phyloP scores from a whole-genome alignment of 2,113 vertebrate genomes.

The Cricetomys ansorgei region DNA sequence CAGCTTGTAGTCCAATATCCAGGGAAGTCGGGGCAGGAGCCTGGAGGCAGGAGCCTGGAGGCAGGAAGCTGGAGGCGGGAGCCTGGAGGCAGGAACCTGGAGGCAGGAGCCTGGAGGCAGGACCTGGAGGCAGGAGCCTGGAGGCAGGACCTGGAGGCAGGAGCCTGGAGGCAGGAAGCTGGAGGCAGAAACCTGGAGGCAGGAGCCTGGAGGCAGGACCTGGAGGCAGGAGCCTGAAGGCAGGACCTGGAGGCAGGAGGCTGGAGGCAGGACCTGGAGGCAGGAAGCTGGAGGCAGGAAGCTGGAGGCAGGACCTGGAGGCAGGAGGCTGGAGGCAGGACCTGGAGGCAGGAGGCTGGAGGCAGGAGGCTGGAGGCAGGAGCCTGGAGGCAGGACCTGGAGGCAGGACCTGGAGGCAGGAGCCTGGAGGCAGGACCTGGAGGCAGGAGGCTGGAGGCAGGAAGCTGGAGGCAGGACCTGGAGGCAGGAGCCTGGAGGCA shows the following conservation, averaged over 20 bases:
- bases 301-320: not conserved
- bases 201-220: not conserved
- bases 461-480: not conserved
- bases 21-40: not conserved
- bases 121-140: not conserved
- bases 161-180: not conserved
- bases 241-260: not conserved
- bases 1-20: not conserved
- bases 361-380: not conserved
- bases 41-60: not conserved
- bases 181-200: not conserved
- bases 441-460: not conserved
- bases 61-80: not conserved
- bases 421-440: not conserved
- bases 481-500: no score
- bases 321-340: not conserved
- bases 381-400: not conserved
- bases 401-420: no score
- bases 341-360: not conserved
- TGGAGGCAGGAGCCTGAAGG: not conserved
- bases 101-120: not conserved
- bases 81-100: not conserved
- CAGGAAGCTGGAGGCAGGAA: not conserved
- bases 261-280: not conserved
- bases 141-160: not conserved